These are phyloP conservation scores for Glyptemys insculpta DNA, from an alignment of 2,797 vertebrate species.

Conservation along the genomic window DNA sequence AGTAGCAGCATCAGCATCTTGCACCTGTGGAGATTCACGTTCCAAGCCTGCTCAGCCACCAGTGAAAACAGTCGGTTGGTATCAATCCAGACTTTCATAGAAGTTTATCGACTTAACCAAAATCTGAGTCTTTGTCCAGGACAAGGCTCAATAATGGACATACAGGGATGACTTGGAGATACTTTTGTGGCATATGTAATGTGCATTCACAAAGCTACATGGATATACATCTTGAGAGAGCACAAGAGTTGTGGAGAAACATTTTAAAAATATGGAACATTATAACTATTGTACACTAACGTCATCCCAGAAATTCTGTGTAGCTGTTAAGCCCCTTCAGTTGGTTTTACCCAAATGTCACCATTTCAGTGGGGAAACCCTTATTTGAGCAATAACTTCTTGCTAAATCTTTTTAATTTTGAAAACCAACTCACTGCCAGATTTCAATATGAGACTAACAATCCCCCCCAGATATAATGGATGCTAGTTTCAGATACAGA, in stretches of 20 bases:
- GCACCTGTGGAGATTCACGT: background rate
- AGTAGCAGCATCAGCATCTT: rapidly evolving
- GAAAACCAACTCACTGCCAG: background rate
- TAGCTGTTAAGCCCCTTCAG: background rate
- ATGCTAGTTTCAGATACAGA: rapidly evolving
- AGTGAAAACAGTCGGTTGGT: background rate
- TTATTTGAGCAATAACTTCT: background rate
- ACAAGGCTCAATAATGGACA: background rate
- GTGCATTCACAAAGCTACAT: background rate
- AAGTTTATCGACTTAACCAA: background rate
- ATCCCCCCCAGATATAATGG: background rate
- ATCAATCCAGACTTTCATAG: background rate
- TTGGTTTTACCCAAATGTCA: slow-evolving; percentile 14
- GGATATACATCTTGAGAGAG: background rate
- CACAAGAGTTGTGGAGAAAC: rapidly evolving
- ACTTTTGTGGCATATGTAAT: background rate
- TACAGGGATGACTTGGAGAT: background rate
- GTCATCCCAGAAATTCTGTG: background rate
- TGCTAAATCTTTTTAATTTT: background rate
- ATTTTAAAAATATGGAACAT: background rate
- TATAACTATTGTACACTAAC: rapidly evolving
- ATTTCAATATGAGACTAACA: background rate
- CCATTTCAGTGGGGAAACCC: background rate
- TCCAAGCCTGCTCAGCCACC: background rate
- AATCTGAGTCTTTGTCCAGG: background rate